Base-by-base conservation (phyloP, 2,113 vertebrate genomes). In the Equus quagga region DNA sequence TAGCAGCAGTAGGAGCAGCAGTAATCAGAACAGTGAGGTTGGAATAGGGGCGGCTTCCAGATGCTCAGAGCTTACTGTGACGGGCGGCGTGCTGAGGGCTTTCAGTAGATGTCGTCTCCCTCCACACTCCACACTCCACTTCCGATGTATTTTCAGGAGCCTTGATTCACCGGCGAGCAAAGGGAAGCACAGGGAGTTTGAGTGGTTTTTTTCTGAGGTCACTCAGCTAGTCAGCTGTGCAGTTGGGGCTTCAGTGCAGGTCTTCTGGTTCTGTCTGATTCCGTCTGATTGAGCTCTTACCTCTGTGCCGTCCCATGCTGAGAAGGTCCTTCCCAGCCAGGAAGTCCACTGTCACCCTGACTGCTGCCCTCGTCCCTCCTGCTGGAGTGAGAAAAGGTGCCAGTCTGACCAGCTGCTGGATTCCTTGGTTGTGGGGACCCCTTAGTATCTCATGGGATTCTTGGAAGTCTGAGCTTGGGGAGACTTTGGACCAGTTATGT, bases 231-330 rank as follows among this genome's bases (percentile, higher is more conserved):
- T 51, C 49, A 62, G 49, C 46, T 21, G 23, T 62, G 33, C 17
- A 8, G 2, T 1, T 8, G 65, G 86, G 31, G 8, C 81, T 81
- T 90, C 46, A 36, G 11, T 41, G 64, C 46, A 18, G 51, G 67
- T 24, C 17, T 8, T 28, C 36, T 36, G 36, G 36, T 36, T 36
- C 36, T 36, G 36, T 82, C 28, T 67, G 23, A 26, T 69, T 65
- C 62, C 28, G 0, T 65, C 18, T 21, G 56, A 8, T 1, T 23
- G 65, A 19, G 26, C 44, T 23, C n/a, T 33, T 49, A 8, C 41
- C 41, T 12, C 15, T 0, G 0, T 21, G 75, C 18, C 46, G 0
- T 60, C n/a, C 33, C 75, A 41, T 51, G 33, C 46, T 5, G 15
- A 91, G 76, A 54, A 36, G 65, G n/a, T 6, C 23, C 51, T 72